Evolutionary conservation across 1,140 invertebrate species (phyloP), one percentile per base, ranked within the genome.

Genomic region (Oncopeltus fasciatus): DNA sequence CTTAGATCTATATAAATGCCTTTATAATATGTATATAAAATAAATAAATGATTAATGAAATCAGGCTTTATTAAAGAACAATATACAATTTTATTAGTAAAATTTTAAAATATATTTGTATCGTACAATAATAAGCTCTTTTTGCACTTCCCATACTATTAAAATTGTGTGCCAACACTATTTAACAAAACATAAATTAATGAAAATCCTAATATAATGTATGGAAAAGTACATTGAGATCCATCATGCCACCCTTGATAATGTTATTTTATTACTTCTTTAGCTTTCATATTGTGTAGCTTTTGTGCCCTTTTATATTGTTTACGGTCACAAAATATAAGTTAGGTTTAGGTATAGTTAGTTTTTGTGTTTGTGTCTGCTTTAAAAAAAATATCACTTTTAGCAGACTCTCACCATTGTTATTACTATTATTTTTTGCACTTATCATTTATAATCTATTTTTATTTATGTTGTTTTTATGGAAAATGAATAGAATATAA

Each of bases 11-110:
- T 24, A 53, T 53, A 53, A 11, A 53, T 53, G 49, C 9, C 49
- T 53, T 53, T 53, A 53, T 26, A 18, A 53, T 53, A 24, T 53
- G 49, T 53, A 53, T 24, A 53, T 53, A 53, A 53, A 53, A 26
- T n/a, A n/a, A n/a, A n/a, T n/a, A n/a, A n/a, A n/a, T n/a, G n/a
- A n/a, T n/a, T n/a, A n/a, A n/a, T n/a, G n/a, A n/a, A 24, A 53
- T 24, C 24, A 24, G 14, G 49, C 49, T 53, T n/a, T 53, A 24
- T 53, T 24, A 26, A 53, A 38, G 16, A 53, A 24, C 18, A 24
- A 53, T 24, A 53, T 53, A 53, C 18, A 24, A 53, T 24, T 24
- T 53, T 24, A 18, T 53, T 53, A 53, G 24, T 53, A 53, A 53
- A 14, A 24, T 24, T 24, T 20, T 24, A 53, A 24, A 24, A 53